Conservation (phyloP, 2,113 vertebrate species). For the Morone saxatilis region DNA sequence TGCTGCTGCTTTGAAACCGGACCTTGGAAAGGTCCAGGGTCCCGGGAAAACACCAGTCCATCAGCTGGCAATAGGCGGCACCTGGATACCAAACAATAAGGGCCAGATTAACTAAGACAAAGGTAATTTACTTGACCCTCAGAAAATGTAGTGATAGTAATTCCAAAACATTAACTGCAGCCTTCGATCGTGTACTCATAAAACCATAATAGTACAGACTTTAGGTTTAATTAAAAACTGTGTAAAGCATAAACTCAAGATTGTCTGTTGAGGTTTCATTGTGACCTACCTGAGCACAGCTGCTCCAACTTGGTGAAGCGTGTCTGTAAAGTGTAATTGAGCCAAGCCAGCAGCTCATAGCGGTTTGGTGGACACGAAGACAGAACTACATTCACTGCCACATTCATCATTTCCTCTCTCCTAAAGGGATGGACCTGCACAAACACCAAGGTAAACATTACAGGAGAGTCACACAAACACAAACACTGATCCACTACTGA, state of each 20-base stretch:
- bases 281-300: conserved; percentile 87
- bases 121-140: too few relatives aligned
- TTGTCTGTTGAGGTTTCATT: not conserved
- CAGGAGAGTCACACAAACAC: not conserved
- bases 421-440: conserved; percentile 11
- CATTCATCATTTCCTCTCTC: conserved; percentile 85
- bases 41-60: conserved; percentile 68
- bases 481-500: not conserved
- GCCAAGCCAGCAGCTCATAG: conserved; percentile 90
- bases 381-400: conserved; percentile 85
- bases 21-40: conserved; percentile 68
- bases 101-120: not conserved
- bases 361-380: conserved; percentile 80
- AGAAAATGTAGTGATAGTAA: too few relatives aligned
- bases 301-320: conserved; percentile 89
- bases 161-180: too few relatives aligned
- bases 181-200: too few relatives aligned
- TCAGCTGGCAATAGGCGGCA: conserved; percentile 79
- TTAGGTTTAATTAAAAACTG: too few relatives aligned
- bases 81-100: conserved; percentile 48
- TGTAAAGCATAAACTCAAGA: not conserved
- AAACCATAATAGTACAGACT: too few relatives aligned
- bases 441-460: not conserved
- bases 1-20: conserved; percentile 47
- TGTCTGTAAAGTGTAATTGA: conserved; percentile 90